A percentile compares a stretch with the other conserved stretches of the same genome.
Conservation (phyloP, 2,797 vertebrate genomes). For the Pitangus sulphuratus region DNA sequence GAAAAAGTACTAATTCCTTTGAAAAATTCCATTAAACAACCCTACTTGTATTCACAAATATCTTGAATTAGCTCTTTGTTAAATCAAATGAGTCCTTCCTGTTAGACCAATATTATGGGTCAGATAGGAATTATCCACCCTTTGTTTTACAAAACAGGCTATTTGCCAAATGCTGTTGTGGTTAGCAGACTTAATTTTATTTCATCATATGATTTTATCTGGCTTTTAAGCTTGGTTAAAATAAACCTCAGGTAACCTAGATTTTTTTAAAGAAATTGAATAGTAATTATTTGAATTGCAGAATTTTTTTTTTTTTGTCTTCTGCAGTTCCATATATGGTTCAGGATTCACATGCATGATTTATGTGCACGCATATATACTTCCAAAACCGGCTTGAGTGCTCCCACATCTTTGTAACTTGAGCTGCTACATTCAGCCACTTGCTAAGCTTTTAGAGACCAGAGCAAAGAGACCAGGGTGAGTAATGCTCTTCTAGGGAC, state of each 20-base stretch:
- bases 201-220: neutral
- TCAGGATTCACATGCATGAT: neutral
- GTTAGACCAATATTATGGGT: neutral
- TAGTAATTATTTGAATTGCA: neutral
- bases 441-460: neutral
- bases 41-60: neutral
- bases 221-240: neutral
- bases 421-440: neutral
- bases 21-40: neutral
- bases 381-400: neutral
- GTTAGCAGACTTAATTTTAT: neutral
- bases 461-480: neutral
- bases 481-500: neutral
- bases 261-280: neutral
- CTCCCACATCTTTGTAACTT: neutral
- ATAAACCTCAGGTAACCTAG: neutral
- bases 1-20: neutral
- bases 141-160: neutral
- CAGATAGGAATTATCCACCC: neutral
- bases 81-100: neutral
- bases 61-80: slow-evolving; percentile 9
- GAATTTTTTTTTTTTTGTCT: neutral
- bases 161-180: neutral
- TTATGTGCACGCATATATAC: neutral
- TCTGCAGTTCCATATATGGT: neutral